phyloP scores from a whole-genome alignment of 2,888 invertebrate genomes.

The Caenorhabditis sulstoni region DNA sequence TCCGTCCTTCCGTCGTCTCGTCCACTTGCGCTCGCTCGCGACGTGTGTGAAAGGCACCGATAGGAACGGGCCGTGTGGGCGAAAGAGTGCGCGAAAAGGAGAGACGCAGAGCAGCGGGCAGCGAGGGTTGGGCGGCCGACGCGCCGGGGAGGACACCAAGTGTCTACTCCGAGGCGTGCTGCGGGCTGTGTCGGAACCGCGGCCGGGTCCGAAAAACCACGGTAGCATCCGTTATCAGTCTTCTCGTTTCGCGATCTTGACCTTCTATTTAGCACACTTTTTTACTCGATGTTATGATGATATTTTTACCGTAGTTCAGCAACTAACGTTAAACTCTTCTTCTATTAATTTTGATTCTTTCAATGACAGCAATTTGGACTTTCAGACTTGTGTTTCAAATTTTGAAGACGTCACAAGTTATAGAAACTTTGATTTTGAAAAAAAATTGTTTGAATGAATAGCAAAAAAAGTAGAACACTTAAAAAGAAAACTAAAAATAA shows the following conservation, averaged over 20 bases:
- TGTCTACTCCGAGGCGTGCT: conserved; percentile 34
- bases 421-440: too few species aligned
- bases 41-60: conserved; percentile 56
- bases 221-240: conserved; percentile 11
- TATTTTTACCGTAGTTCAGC: too few species aligned
- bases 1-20: conserved; percentile 22
- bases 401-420: too few species aligned
- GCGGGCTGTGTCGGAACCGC: conserved; percentile 16
- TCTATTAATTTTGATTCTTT: too few species aligned
- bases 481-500: background rate
- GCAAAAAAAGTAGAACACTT: too few species aligned
- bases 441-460: too few species aligned
- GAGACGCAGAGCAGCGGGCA: conserved; percentile 39
- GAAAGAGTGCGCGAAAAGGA: conserved; percentile 3
- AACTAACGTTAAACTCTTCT: too few species aligned
- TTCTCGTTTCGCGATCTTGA: background rate
- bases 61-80: conserved; percentile 51
- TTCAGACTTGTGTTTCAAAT: too few species aligned
- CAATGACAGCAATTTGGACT: too few species aligned
- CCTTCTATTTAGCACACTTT: background rate
- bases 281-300: too few species aligned
- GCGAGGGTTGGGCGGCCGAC: conserved; percentile 33
- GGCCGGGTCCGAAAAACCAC: conserved; percentile 5
- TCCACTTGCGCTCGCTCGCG: conserved; percentile 37
- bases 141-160: conserved; percentile 46